Evolutionary conservation across 1,140 invertebrate genomes (phyloP).

Genomic region (Dreissena polymorpha): DNA sequence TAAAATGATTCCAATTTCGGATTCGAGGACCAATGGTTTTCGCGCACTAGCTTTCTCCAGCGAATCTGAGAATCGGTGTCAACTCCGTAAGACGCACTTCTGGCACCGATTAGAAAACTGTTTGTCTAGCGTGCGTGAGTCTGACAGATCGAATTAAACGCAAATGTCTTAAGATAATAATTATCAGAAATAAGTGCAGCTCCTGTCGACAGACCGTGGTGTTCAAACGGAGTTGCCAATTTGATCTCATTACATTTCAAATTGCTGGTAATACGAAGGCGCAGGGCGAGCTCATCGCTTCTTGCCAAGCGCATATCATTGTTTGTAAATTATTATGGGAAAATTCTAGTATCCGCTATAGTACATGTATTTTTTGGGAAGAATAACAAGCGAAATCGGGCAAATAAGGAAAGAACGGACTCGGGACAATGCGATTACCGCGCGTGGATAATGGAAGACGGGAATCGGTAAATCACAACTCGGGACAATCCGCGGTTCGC

Average conservation of each 20-base stretch:
- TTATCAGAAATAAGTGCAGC: slow-evolving; percentile 46
- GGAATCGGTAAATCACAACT: slow-evolving; percentile 39
- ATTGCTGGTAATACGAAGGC: slow-evolving; percentile 49
- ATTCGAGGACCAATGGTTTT: no score
- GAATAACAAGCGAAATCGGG: slow-evolving; percentile 11
- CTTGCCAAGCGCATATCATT: background rate
- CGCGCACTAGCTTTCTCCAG: no score
- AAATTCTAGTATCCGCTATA: no score
- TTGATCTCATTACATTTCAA: slow-evolving; percentile 59
- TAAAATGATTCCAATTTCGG: no score
- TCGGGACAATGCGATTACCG: slow-evolving; percentile 50
- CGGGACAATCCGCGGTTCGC: slow-evolving; percentile 11
- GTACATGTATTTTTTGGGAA: background rate
- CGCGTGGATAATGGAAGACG: background rate
- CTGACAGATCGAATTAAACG: slow-evolving; percentile 54
- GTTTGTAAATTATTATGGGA: no score
- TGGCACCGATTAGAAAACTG: no score
- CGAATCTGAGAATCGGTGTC: no score
- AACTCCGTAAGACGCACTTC: no score
- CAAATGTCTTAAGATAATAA: slow-evolving; percentile 48
- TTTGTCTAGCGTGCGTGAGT: slow-evolving; percentile 22
- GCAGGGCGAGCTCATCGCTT: slow-evolving; percentile 46
- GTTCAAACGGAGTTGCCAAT: slow-evolving; percentile 46
- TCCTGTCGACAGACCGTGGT: background rate
- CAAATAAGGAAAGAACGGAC: slow-evolving; percentile 2